phyloP scores from a whole-genome alignment of 2,797 vertebrate species.

The Coracias cyanogaster region DNA sequence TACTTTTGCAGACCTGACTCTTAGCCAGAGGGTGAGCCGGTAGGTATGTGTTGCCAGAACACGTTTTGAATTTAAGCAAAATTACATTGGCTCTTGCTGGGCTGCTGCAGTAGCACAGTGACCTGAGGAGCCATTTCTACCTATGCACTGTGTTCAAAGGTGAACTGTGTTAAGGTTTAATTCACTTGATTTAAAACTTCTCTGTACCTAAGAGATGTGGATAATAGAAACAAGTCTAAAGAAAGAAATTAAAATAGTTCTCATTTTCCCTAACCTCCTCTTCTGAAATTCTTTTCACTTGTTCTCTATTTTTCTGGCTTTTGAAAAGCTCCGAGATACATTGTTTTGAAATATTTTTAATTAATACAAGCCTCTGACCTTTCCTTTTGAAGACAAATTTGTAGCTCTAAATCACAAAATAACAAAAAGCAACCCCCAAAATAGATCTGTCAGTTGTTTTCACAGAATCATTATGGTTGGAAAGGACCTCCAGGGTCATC shows the following conservation, averaged over 20 bases:
- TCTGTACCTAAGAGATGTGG: neutral
- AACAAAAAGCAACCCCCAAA: neutral
- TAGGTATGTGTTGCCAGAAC: neutral
- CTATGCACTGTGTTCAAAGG: neutral
- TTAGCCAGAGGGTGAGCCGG: constrained; percentile 23
- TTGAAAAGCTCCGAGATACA: neutral
- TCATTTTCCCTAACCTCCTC: neutral
- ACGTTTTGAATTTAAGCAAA: constrained; percentile 23
- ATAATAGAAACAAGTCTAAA: neutral
- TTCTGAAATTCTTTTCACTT: neutral
- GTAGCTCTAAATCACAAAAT: neutral
- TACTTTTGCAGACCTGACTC: neutral
- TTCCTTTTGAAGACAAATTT: neutral
- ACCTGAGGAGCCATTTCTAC: constrained; percentile 47
- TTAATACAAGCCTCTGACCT: neutral
- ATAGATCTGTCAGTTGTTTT: neutral
- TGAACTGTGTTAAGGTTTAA: constrained; percentile 14
- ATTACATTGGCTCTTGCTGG: neutral
- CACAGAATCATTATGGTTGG: too few species aligned
- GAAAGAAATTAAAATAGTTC: neutral
- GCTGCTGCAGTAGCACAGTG: constrained; percentile 26
- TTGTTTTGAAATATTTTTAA: neutral
- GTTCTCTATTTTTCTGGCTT: neutral
- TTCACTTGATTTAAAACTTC: constrained; percentile 40
- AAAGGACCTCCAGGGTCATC: too few species aligned